A percentile compares a stretch with the other conserved stretches of the same genome.
These are phyloP conservation scores for Probosciger aterrimus DNA, from an alignment of 2,113 vertebrate species.

Conservation along the genomic window DNA sequence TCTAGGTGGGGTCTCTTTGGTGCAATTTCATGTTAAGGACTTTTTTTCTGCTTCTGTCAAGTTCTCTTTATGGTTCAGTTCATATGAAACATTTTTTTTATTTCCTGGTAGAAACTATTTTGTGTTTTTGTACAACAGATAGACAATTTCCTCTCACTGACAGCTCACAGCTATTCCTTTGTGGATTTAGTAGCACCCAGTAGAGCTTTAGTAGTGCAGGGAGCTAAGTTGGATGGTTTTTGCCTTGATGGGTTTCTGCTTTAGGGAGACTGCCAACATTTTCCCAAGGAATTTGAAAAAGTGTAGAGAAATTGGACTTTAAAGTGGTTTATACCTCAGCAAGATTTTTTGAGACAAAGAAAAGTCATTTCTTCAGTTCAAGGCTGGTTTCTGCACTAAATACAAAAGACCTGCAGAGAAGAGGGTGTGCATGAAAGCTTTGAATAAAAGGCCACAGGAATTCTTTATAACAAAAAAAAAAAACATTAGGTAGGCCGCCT, in stretches of 20 bases:
- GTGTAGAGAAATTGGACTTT: neutral
- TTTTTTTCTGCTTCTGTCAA: neutral
- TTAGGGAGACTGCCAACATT: neutral
- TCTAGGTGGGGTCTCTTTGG: neutral
- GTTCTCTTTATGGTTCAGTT: neutral
- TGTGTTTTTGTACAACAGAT: neutral
- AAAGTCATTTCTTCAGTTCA: conserved; percentile 24
- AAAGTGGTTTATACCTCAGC: neutral
- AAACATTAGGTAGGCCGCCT: neutral
- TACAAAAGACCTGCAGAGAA: neutral
- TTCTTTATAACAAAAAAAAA: neutral
- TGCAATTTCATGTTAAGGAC: neutral
- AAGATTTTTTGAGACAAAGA: conserved; percentile 10
- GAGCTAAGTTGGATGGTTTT: neutral
- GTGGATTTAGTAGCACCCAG: neutral
- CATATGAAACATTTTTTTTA: neutral
- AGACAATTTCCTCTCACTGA: neutral
- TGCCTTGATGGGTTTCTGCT: neutral
- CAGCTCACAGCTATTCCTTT: neutral
- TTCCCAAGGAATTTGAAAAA: neutral
- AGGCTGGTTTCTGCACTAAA: neutral
- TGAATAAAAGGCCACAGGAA: conserved; percentile 39
- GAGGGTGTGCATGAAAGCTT: neutral
- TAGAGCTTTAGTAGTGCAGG: neutral
- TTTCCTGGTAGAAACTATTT: neutral